Conservation (phyloP, 2,888 invertebrate genomes). For the Noctua janthina region DNA sequence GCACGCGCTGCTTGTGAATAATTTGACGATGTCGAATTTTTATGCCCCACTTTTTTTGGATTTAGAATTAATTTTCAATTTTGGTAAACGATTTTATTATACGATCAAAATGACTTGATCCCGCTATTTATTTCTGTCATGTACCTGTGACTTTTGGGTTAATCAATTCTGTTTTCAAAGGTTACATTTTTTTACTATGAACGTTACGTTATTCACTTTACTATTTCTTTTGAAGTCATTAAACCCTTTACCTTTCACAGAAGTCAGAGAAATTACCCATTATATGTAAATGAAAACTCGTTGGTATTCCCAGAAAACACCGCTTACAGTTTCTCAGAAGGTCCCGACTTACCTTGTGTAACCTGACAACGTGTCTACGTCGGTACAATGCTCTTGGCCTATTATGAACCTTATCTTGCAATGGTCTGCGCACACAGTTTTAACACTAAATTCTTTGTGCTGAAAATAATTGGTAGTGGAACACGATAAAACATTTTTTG, state of each 20-base stretch:
- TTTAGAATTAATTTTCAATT: constrained; percentile 40
- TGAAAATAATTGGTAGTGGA: background rate
- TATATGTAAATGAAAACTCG: constrained; percentile 9
- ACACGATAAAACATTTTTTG: no score
- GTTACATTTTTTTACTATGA: background rate
- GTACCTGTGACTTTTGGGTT: background rate
- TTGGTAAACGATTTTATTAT: constrained; percentile 36
- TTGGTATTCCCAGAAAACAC: background rate
- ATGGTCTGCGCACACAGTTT: background rate
- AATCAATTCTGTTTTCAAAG: background rate
- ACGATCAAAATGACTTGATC: constrained; percentile 35
- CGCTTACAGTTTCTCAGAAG: background rate
- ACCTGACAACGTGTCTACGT: background rate
- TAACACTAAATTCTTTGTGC: background rate
- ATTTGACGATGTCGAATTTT: constrained; percentile 47
- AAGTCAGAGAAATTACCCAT: background rate
- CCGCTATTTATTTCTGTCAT: constrained; percentile 19
- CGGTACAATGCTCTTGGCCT: background rate
- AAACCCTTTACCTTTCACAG: constrained; percentile 6
- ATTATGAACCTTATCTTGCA: constrained; percentile 9
- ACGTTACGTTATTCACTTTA: background rate
- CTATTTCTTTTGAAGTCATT: background rate
- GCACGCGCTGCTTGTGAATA: constrained; percentile 55
- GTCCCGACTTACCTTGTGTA: constrained; percentile 1
- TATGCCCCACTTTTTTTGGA: constrained; percentile 15